These are phyloP conservation scores for Cantharis flavilabris DNA, from an alignment of 2,888 invertebrate species.

Conservation along the genomic window DNA sequence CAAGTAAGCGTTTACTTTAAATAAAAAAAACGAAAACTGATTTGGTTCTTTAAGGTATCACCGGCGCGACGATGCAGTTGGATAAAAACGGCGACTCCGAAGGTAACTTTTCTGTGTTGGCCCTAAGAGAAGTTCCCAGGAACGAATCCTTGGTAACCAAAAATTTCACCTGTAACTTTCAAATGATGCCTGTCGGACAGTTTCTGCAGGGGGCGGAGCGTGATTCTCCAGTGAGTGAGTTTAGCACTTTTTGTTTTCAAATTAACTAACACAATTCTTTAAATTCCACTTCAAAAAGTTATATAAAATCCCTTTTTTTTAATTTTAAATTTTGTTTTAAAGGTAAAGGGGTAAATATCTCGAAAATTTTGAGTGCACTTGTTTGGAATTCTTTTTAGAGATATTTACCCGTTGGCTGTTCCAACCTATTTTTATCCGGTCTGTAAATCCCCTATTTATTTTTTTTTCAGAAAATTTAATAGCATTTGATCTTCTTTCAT, in stretches of 20 bases:
- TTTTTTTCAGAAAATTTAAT: neutral
- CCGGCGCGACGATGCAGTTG: constrained; percentile 89
- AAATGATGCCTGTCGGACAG: constrained; percentile 84
- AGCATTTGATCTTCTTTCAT: neutral
- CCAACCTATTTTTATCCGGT: neutral
- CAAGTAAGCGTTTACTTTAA: constrained; percentile 67
- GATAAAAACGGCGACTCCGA: constrained; percentile 94
- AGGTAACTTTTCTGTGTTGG: constrained; percentile 94
- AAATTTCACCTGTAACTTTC: constrained; percentile 72
- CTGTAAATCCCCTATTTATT: neutral
- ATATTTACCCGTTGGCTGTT: neutral
- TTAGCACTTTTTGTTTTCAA: constrained; percentile 24
- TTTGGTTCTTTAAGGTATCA: constrained; percentile 77
- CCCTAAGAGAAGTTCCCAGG: constrained; percentile 62
- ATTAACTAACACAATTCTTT: neutral
- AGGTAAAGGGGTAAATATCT: too few relatives aligned
- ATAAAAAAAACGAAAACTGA: neutral
- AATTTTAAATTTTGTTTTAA: neutral
- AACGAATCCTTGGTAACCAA: constrained; percentile 50
- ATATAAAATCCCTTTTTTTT: too few relatives aligned
- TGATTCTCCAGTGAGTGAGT: constrained; percentile 77
- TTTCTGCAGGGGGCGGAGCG: constrained; percentile 68
- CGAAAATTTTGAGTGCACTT: too few relatives aligned
- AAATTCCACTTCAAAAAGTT: neutral
- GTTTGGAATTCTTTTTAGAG: too few relatives aligned